Conservation (phyloP, 2,888 invertebrate species). For the Limnephilus auricula region DNA sequence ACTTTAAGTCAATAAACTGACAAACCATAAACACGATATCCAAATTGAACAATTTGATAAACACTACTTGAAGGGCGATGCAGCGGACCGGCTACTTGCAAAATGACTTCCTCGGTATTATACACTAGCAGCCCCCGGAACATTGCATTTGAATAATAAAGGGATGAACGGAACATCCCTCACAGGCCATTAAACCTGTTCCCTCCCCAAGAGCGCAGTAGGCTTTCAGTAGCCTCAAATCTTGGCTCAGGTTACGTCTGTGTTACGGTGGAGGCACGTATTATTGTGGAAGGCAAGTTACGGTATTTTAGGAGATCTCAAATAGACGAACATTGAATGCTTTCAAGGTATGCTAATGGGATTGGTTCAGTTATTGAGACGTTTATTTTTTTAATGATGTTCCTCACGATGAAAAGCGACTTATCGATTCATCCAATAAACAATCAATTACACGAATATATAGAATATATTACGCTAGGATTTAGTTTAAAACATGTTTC, state of each 20-base stretch:
- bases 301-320: not conserved
- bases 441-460: too few relatives aligned
- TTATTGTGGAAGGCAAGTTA: not conserved
- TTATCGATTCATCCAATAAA: too few relatives aligned
- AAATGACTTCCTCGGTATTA: slow-evolving; percentile 30
- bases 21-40: not conserved
- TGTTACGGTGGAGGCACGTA: not conserved
- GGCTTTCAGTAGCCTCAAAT: not conserved
- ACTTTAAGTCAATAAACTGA: slow-evolving; percentile 1
- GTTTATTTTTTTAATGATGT: too few relatives aligned
- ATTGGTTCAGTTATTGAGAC: too few relatives aligned
- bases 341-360: too few relatives aligned
- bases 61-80: slow-evolving; percentile 2
- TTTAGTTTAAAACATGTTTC: too few relatives aligned
- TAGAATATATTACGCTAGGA: too few relatives aligned
- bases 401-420: too few relatives aligned
- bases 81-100: slow-evolving; percentile 12
- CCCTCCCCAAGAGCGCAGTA: not conserved
- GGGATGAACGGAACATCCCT: slow-evolving; percentile 44
- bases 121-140: slow-evolving; percentile 22
- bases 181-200: slow-evolving; percentile 34
- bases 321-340: too few relatives aligned
- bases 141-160: slow-evolving; percentile 64
- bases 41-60: slow-evolving; percentile 20
- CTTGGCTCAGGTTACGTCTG: slow-evolving; percentile 2